Evolutionary conservation across 2,888 invertebrate genomes (phyloP).

Genomic region (Atherix ibis): DNA sequence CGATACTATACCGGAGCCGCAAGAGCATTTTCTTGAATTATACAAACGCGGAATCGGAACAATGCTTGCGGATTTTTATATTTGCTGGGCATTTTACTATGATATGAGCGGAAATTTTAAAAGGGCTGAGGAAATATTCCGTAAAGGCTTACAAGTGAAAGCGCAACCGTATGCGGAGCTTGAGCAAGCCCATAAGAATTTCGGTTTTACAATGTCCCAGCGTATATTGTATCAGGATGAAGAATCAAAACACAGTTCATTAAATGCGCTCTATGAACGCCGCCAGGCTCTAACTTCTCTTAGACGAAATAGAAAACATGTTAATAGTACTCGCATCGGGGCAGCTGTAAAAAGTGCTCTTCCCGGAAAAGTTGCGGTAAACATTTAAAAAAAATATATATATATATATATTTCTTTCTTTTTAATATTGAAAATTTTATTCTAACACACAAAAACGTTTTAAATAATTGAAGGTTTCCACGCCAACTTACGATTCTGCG

Average conservation of each 20-base stretch:
- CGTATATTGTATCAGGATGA: conserved; percentile 36
- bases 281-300: conserved; percentile 62
- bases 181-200: conserved; percentile 55
- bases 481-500: too few species aligned
- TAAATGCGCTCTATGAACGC: conserved; percentile 48
- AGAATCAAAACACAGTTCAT: conserved; percentile 37
- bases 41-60: conserved; percentile 66
- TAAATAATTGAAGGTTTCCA: too few species aligned
- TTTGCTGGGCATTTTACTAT: conserved; percentile 78
- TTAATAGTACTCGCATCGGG: conserved; percentile 37
- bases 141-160: conserved; percentile 54
- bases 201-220: conserved; percentile 26
- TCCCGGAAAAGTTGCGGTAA: conserved; percentile 25
- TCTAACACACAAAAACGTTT: too few species aligned
- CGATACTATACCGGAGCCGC: conserved; percentile 56
- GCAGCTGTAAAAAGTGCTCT: conserved; percentile 22
- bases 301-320: conserved; percentile 44
- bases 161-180: conserved; percentile 71
- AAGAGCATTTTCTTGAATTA: conserved; percentile 66
- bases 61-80: conserved; percentile 69
- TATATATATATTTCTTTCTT: too few species aligned
- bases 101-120: conserved; percentile 69
- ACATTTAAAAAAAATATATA: too few species aligned
- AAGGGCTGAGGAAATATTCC: conserved; percentile 67
- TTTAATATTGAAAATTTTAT: conserved; percentile 3